Evolutionary conservation across 2,797 vertebrate genomes (phyloP).

Genomic region (Urosaurus nigricauda): DNA sequence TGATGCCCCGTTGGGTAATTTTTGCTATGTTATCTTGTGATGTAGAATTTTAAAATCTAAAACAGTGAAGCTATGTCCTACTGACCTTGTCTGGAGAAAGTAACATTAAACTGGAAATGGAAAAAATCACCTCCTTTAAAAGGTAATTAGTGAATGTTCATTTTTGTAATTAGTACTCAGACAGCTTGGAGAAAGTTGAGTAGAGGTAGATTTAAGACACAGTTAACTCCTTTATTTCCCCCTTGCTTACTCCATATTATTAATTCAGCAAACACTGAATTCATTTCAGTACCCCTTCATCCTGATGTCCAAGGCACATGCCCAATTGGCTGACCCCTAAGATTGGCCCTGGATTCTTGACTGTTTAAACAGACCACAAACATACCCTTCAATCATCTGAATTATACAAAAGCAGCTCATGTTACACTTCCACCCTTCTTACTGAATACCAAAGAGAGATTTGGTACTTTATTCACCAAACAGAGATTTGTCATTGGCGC

Average conservation of each 20-base stretch:
- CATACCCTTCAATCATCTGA: background rate
- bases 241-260: background rate
- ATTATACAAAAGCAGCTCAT: background rate
- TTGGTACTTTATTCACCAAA: background rate
- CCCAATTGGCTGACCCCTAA: background rate
- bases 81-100: too few relatives aligned
- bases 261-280: background rate
- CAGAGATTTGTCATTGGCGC: conserved; percentile 14
- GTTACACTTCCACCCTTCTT: background rate
- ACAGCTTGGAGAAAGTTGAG: background rate
- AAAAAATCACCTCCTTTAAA: background rate
- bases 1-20: too few relatives aligned
- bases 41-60: too few relatives aligned
- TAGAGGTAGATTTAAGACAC: background rate
- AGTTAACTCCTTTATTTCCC: background rate
- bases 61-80: too few relatives aligned
- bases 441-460: conserved; percentile 3
- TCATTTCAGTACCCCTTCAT: background rate
- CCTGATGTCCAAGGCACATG: background rate
- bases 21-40: too few relatives aligned
- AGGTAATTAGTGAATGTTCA: background rate
- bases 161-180: background rate
- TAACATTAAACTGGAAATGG: background rate
- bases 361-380: background rate
- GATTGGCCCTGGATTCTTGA: background rate